Evolutionary conservation across 2,113 vertebrate genomes (phyloP).

Genomic region (Anseranas semipalmata): DNA sequence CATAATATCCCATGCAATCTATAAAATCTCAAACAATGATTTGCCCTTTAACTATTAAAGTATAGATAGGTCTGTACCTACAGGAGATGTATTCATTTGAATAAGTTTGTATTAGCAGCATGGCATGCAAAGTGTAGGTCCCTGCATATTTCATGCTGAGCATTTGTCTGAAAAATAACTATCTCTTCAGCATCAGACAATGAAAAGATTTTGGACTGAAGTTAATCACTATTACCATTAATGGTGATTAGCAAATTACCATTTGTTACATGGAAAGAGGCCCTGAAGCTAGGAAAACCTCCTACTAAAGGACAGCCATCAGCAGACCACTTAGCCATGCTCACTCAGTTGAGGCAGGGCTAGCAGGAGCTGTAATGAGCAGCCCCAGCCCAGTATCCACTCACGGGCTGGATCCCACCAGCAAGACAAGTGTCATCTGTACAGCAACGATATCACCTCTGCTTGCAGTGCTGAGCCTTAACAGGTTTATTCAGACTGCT

Average conservation of each 20-base stretch:
- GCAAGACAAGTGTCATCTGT: neutral
- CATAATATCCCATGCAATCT: neutral
- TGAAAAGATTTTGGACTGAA: neutral
- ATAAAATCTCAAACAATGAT: neutral
- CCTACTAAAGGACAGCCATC: neutral
- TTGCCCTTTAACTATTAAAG: neutral
- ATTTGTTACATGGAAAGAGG: neutral
- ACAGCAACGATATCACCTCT: neutral
- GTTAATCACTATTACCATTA: neutral
- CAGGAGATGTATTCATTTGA: neutral
- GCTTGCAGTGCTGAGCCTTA: neutral
- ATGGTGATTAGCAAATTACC: neutral
- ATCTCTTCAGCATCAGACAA: neutral
- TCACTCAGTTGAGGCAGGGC: neutral
- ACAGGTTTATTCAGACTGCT: neutral
- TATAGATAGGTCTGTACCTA: neutral
- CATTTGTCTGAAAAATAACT: neutral
- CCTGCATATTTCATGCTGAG: neutral
- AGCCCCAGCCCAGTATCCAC: neutral
- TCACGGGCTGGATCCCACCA: neutral
- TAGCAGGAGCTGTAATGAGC: neutral
- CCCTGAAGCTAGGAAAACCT: neutral
- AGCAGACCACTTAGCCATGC: neutral
- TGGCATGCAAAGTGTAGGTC: neutral
- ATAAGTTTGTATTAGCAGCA: neutral